These are phyloP conservation scores for Mastacembelus armatus DNA, from an alignment of 2,797 vertebrate genomes.

Conservation along the genomic window DNA sequence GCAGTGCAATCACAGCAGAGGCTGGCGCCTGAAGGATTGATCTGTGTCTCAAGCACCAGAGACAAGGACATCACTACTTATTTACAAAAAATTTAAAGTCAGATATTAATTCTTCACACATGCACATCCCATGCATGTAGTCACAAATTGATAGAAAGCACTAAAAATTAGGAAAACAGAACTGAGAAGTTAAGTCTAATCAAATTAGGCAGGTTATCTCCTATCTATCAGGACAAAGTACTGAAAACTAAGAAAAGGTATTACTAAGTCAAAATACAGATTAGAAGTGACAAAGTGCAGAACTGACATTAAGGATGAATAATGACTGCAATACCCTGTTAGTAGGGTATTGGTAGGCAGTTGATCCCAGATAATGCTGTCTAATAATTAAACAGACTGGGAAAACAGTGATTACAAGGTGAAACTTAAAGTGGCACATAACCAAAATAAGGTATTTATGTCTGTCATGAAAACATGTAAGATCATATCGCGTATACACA, in stretches of 20 bases:
- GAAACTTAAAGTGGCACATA: neutral
- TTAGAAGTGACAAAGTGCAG: conserved; percentile 4
- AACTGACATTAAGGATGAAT: neutral
- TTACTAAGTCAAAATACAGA: neutral
- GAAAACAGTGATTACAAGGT: neutral
- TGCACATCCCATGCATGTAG: neutral
- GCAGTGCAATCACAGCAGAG: conserved; percentile 38
- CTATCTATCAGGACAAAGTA: neutral
- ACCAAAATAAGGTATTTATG: neutral
- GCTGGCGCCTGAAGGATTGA: conserved; percentile 73
- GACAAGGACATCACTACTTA: conserved; percentile 45
- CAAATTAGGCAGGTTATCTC: neutral
- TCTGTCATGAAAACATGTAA: neutral
- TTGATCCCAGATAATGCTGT: neutral
- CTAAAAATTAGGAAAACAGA: neutral
- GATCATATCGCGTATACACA: too few relatives aligned
- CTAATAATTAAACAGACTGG: neutral
- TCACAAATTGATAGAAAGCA: conserved; percentile 3
- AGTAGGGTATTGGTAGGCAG: neutral
- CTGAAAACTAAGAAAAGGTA: neutral
- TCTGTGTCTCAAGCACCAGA: conserved; percentile 53
- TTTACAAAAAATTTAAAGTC: conserved; percentile 13
- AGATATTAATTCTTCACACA: conserved; percentile 10
- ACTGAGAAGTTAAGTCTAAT: neutral
- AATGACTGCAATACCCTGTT: neutral